Conservation (phyloP, 2,113 vertebrate genomes). For the Platichthys flesus region DNA sequence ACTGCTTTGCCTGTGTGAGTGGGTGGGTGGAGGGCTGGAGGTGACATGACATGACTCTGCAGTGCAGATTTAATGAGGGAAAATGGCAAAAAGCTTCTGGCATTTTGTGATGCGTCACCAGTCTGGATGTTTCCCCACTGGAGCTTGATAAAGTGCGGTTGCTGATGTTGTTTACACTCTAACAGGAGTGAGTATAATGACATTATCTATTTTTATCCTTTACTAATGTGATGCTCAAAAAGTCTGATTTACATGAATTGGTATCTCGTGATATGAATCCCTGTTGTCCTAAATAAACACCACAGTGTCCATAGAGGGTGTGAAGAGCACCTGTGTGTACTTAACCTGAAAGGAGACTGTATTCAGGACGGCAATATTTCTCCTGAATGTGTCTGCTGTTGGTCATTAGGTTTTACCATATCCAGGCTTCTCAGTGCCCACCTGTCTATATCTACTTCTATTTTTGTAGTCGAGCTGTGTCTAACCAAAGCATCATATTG, state of each 20-base stretch:
- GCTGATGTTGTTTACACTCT: background rate
- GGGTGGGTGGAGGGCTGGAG: slow-evolving; percentile 36
- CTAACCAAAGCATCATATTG: background rate
- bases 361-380: too few relatives aligned
- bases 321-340: background rate
- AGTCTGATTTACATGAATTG: slow-evolving; percentile 30
- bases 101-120: slow-evolving; percentile 41
- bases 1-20: background rate
- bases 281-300: slow-evolving; percentile 15
- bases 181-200: slow-evolving; percentile 1
- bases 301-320: background rate
- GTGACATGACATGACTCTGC: slow-evolving; percentile 57
- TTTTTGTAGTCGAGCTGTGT: background rate
- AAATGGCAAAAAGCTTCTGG: slow-evolving; percentile 44
- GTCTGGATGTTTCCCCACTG: background rate
- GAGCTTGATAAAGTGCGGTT: slow-evolving; percentile 8
- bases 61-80: slow-evolving; percentile 58
- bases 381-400: background rate
- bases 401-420: background rate
- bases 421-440: background rate
- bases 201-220: slow-evolving; percentile 14
- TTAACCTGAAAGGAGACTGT: too few relatives aligned
- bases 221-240: background rate
- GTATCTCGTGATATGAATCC: slow-evolving; percentile 27
- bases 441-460: background rate